Evolutionary conservation across 2,113 vertebrate genomes (phyloP).

Genomic region (Peromyscus maniculatus): DNA sequence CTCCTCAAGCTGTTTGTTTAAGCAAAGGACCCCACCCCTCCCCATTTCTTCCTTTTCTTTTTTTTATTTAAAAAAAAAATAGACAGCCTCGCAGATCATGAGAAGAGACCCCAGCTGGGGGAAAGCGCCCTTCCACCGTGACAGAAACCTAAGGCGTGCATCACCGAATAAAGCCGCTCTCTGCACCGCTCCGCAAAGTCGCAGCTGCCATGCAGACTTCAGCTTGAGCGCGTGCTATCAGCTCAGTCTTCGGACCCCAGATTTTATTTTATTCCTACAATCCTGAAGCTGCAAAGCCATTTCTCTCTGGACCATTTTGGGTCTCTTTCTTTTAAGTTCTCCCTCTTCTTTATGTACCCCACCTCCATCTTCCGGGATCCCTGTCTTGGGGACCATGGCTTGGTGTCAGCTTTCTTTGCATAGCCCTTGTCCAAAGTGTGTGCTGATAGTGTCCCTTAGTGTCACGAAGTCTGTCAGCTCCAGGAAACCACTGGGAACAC

Average conservation of each 20-base stretch:
- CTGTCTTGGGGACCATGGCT: background rate
- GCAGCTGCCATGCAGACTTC: background rate
- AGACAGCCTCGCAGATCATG: background rate
- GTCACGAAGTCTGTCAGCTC: background rate
- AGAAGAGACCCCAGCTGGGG: background rate
- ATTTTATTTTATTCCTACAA: background rate
- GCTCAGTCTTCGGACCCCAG: background rate
- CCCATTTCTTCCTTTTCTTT: no score
- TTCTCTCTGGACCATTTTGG: background rate
- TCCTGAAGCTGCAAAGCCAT: background rate
- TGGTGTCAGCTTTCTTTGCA: background rate
- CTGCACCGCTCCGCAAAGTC: background rate
- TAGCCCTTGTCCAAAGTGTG: background rate
- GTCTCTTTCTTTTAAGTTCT: background rate
- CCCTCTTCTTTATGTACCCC: background rate
- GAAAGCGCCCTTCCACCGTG: background rate
- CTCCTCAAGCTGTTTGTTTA: background rate
- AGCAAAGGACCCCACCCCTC: background rate
- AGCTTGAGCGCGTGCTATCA: background rate
- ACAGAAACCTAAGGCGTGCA: background rate
- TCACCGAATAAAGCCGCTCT: background rate
- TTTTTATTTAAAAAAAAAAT: background rate
- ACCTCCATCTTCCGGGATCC: rapidly evolving
- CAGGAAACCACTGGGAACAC: no score
- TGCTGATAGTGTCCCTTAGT: rapidly evolving